Evolutionary conservation across 2,797 vertebrate species (phyloP), one percentile per base, ranked within the genome.

Genomic region (Karalla daura): DNA sequence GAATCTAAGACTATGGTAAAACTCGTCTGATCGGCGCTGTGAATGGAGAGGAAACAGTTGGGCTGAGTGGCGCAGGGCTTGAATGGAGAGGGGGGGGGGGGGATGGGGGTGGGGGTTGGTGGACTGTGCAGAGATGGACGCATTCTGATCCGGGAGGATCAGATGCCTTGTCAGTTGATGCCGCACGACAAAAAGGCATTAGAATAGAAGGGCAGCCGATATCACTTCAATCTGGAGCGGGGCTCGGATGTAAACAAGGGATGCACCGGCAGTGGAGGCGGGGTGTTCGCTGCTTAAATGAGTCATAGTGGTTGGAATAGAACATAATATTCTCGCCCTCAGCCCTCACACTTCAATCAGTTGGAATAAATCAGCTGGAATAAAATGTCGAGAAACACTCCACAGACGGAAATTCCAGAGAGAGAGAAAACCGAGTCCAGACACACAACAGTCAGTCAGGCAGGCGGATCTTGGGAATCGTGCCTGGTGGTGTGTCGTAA

Each of bases 321-420:
- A 83, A 74, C 83, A 78, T 52, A 75, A 69, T 83, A 81, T 89
- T 86, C 80, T 85, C 70, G 47, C 79, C 73, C 80, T 78, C 69
- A 65, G 67, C 68, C 63, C 63, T 83, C 78, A 77, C 76, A 87
- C 89, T 88, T 87, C 72, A 88, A 81, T 86, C 75, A 61, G 68
- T 65, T 74, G 65, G 76, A 77, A 86, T 80, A 81, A 83, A 86
- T 78, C 80, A 87, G 71, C 65, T 76, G 83, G 79, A 78, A 84
- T 70, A 80, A 86, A 83, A 81, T 47, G 61, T 67, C 62, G 76
- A 78, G 81, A 79, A 84, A 78, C 71, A 35, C 70, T 85, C 71
- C 53, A 56, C 75, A 78, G 78, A 85, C 65, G 71, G 83, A 91
- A 86, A 91, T 89, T 89, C 86, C 89, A 86, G 80, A 74, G 84